Evolutionary conservation across 2,797 vertebrate species (phyloP).

Genomic region (Botia almorhae): DNA sequence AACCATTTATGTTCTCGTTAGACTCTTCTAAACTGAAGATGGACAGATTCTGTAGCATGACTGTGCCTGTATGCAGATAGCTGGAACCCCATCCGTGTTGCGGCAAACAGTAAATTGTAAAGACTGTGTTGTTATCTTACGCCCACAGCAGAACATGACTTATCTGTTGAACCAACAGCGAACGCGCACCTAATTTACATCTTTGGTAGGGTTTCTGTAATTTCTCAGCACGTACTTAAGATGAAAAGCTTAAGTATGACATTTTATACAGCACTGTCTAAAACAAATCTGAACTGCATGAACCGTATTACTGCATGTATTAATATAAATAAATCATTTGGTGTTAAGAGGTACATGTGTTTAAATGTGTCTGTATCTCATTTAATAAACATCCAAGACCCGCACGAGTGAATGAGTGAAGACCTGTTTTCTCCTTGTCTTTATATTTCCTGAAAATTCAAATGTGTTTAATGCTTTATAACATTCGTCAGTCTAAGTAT

Average conservation of each 20-base stretch:
- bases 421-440: neutral
- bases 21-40: conserved; percentile 53
- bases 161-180: conserved; percentile 15
- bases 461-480: neutral
- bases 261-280: conserved; percentile 10
- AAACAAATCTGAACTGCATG: conserved; percentile 5
- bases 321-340: neutral
- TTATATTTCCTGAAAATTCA: neutral
- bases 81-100: conserved; percentile 48
- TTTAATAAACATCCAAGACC: neutral
- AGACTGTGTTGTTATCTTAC: conserved; percentile 38
- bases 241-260: neutral
- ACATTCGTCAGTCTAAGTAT: neutral
- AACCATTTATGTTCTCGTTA: conserved; percentile 49
- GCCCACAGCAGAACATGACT: conserved; percentile 26
- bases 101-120: conserved; percentile 29
- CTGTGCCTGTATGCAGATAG: conserved; percentile 46
- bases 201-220: conserved; percentile 21
- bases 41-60: conserved; percentile 40
- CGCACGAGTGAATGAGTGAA: neutral
- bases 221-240: conserved; percentile 8
- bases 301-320: neutral
- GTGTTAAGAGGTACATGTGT: neutral
- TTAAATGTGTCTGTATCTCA: neutral
- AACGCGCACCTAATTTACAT: conserved; percentile 50